Evolutionary conservation across 2,888 invertebrate genomes (phyloP).

Genomic region (Tanypteryx hageni): DNA sequence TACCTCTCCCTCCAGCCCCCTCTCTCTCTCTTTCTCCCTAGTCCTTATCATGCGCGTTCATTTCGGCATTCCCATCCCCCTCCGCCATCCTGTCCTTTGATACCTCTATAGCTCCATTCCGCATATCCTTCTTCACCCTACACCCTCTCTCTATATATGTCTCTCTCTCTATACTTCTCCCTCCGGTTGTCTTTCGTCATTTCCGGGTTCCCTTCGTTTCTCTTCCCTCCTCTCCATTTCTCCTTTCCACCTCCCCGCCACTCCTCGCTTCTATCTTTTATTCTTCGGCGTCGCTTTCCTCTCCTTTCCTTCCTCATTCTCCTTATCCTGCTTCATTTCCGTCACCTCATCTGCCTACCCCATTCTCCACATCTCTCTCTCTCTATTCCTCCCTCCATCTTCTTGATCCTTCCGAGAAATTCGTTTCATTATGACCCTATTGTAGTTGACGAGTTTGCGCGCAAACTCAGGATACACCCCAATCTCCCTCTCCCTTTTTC

Average conservation of each 20-base stretch:
- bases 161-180: neutral
- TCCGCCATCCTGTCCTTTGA: slow-evolving; percentile 47
- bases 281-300: neutral
- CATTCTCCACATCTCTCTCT: neutral
- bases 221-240: neutral
- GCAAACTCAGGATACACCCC: neutral
- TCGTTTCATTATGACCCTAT: slow-evolving; percentile 39
- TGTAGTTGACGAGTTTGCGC: slow-evolving; percentile 45
- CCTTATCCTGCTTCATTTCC: neutral
- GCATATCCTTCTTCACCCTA: neutral
- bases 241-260: neutral
- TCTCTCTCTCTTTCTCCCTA: neutral
- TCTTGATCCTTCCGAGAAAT: slow-evolving; percentile 58
- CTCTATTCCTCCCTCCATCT: neutral
- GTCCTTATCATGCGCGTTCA: slow-evolving; percentile 16
- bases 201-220: slow-evolving; percentile 24
- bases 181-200: slow-evolving; percentile 42
- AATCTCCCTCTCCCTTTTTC: neutral
- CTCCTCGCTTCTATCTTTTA: neutral
- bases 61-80: neutral
- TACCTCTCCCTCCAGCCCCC: neutral
- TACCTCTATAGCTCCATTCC: neutral
- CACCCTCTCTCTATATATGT: neutral
- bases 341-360: neutral
- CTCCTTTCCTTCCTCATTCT: neutral